Conservation (phyloP, 1,140 invertebrate species). For the Aphidius gifuensis region DNA sequence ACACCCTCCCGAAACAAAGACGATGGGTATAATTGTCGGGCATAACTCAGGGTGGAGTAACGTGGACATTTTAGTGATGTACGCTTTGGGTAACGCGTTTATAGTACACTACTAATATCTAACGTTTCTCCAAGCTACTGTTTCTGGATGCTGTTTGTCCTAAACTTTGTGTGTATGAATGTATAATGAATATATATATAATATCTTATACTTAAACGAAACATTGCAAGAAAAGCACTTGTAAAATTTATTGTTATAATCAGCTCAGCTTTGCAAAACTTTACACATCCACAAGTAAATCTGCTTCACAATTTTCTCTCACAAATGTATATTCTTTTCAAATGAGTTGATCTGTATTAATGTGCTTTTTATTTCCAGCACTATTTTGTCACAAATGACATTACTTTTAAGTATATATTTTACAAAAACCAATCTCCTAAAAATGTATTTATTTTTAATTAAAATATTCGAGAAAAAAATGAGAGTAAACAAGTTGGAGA, state of each 20-base stretch:
- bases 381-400: too few species aligned
- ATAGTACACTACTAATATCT: conserved; percentile 10
- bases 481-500: too few species aligned
- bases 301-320: too few species aligned
- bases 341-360: too few species aligned
- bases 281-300: conserved; percentile 39
- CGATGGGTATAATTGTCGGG: conserved; percentile 53
- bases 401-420: too few species aligned
- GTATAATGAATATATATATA: conserved; percentile 1
- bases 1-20: conserved; percentile 41
- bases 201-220: neutral
- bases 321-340: too few species aligned
- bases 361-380: too few species aligned
- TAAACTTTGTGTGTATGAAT: conserved; percentile 5
- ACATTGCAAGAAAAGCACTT: neutral
- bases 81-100: conserved; percentile 45
- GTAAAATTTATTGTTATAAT: conserved; percentile 54
- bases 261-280: conserved; percentile 44
- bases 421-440: too few species aligned
- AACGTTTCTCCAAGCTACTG: neutral
- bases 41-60: conserved; percentile 51
- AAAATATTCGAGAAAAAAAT: too few species aligned
- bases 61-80: conserved; percentile 48
- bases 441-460: too few species aligned
- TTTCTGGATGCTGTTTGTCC: neutral